Conservation (phyloP, 64 coral and sea anemone species). For the Montipora foliosa region DNA sequence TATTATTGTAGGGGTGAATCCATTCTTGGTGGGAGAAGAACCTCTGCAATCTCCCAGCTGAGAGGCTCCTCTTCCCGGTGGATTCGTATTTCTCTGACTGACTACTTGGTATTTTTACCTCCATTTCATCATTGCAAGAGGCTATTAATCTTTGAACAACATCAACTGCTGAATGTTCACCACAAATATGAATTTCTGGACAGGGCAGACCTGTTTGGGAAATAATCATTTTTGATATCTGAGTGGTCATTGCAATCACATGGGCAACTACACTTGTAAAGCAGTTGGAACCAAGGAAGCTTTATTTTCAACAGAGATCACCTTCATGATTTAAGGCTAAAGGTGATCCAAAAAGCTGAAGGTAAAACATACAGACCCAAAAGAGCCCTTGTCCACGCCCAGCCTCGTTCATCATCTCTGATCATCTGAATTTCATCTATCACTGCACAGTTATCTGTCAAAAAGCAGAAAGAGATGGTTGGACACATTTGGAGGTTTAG, state of each 20-base stretch:
- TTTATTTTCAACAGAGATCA: too few relatives aligned
- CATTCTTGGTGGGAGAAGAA: too few relatives aligned
- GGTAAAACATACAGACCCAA: conserved; percentile 52
- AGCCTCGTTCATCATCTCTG: conserved; percentile 79
- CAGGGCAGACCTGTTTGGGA: conserved; percentile 73
- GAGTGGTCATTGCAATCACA: too few relatives aligned
- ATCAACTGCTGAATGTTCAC: conserved; percentile 85
- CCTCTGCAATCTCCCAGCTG: too few relatives aligned
- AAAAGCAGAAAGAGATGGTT: background rate
- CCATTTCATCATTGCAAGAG: conserved; percentile 84
- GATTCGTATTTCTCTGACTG: too few relatives aligned
- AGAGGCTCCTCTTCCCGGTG: too few relatives aligned
- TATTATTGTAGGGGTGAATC: too few relatives aligned
- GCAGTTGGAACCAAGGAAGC: too few relatives aligned
- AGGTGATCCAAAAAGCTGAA: too few relatives aligned
- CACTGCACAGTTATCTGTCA: conserved; percentile 88
- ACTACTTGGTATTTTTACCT: conserved; percentile 45
- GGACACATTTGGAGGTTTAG: too few relatives aligned
- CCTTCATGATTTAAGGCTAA: too few relatives aligned
- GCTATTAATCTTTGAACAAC: conserved; percentile 69
- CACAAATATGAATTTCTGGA: conserved; percentile 90
- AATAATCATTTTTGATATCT: background rate
- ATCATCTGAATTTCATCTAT: conserved; percentile 99
- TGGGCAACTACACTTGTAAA: too few relatives aligned
- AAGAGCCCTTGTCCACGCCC: conserved; percentile 93